A percentile compares a stretch with the other conserved stretches of the same genome.
Conservation (phyloP, 1,140 invertebrate species). For the Drosophila nigromelanica region DNA sequence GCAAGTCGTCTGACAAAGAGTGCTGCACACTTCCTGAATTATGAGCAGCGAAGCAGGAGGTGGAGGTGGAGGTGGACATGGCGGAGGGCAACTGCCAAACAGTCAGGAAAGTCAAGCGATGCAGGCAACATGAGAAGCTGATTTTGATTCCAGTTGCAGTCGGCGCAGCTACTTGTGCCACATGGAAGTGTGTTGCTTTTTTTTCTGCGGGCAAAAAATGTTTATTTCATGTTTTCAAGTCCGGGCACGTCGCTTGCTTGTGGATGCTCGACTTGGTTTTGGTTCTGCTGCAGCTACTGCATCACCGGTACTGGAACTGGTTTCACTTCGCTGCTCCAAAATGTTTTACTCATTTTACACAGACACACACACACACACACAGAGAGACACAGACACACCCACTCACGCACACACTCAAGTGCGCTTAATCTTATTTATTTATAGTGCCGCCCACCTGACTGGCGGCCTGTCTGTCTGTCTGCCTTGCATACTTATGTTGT, state of each 20-base stretch:
- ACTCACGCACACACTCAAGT: slow-evolving; percentile 54
- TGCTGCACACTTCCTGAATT: slow-evolving; percentile 75
- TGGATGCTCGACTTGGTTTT: slow-evolving; percentile 39
- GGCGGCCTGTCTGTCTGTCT: slow-evolving; percentile 23
- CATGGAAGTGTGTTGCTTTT: slow-evolving; percentile 51
- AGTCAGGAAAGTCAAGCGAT: slow-evolving; percentile 44
- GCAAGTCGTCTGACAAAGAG: slow-evolving; percentile 60
- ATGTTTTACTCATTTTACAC: slow-evolving; percentile 57
- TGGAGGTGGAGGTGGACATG: not conserved
- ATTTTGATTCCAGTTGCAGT: slow-evolving; percentile 59
- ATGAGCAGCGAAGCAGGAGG: slow-evolving; percentile 50
- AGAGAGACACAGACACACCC: slow-evolving; percentile 21
- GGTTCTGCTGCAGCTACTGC: slow-evolving; percentile 12
- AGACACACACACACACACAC: slow-evolving; percentile 21
- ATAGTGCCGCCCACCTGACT: slow-evolving; percentile 40
- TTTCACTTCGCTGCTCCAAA: slow-evolving; percentile 31
- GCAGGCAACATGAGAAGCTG: slow-evolving; percentile 45
- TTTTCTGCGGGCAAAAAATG: slow-evolving; percentile 52
- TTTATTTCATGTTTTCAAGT: slow-evolving; percentile 78
- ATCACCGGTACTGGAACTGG: not conserved
- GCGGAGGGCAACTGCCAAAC: slow-evolving; percentile 19
- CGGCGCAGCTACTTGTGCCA: slow-evolving; percentile 33
- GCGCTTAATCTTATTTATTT: slow-evolving; percentile 81
- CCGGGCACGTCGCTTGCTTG: slow-evolving; percentile 65
- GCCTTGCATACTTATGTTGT: slow-evolving; percentile 41